phyloP scores from a whole-genome alignment of 1,140 invertebrate genomes.

The fruit fly (Drosophila melanogaster) region Release_6_plus_ISO1_MT NT_033777.3:9315001-9315500 shows the following conservation, averaged over 20 bases:
- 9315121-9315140: conserved; percentile 48
- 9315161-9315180: conserved; percentile 72
- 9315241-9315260: conserved; percentile 19
- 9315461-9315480: conserved; percentile 56
- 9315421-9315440: conserved; percentile 76
- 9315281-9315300: conserved; percentile 51
- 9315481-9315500: conserved; percentile 2
- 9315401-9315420: conserved; percentile 76
- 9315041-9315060: conserved; percentile 45
- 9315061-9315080: conserved; percentile 37
- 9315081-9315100: conserved; percentile 40
- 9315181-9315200: conserved; percentile 21
- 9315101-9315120: conserved; percentile 33
- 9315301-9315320: conserved; percentile 32
- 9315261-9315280: conserved; percentile 67
- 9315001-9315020: conserved; percentile 37
- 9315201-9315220: conserved; percentile 35
- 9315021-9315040: conserved; percentile 11
- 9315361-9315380: conserved; percentile 11
- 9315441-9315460: conserved; percentile 33
- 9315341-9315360: conserved; percentile 19
- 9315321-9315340: conserved; percentile 4
- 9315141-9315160: conserved; percentile 78
- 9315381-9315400: conserved; percentile 73
- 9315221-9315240: conserved; percentile 27